Evolutionary conservation across 2,113 vertebrate genomes (phyloP).

Genomic region (Ranitomeya variabilis): DNA sequence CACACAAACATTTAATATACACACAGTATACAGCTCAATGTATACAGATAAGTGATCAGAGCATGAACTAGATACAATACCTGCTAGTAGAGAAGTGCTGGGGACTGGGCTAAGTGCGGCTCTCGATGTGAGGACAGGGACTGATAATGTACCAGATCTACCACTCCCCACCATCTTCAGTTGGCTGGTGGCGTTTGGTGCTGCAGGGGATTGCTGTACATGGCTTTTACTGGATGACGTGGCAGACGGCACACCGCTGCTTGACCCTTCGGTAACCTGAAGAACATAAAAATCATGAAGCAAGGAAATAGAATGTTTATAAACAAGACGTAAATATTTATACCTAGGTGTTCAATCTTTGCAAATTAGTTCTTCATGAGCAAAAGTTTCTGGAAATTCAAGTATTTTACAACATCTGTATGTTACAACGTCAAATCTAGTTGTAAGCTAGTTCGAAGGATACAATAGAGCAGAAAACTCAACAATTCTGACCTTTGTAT

Average conservation of each 20-base stretch:
- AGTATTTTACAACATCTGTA: neutral
- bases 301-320: neutral
- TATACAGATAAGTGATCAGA: neutral
- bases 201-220: slow-evolving; percentile 70
- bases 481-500: neutral
- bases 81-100: slow-evolving; percentile 86
- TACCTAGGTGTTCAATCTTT: neutral
- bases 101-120: slow-evolving; percentile 71
- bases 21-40: neutral
- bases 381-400: too few species aligned
- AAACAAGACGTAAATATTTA: too few species aligned
- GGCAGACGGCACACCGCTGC: neutral
- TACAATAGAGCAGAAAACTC: neutral
- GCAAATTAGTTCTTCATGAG: neutral
- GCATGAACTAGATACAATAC: slow-evolving; percentile 64
- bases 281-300: neutral
- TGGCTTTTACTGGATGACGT: slow-evolving; percentile 61
- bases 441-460: neutral
- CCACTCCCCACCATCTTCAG: slow-evolving; percentile 62
- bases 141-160: slow-evolving; percentile 67
- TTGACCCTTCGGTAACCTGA: slow-evolving; percentile 64
- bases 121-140: slow-evolving; percentile 78
- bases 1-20: neutral
- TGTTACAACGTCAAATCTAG: neutral
- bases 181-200: slow-evolving; percentile 65